These are phyloP conservation scores for Baryphthengus martii DNA, from an alignment of 2,113 vertebrate genomes.

Conservation along the genomic window DNA sequence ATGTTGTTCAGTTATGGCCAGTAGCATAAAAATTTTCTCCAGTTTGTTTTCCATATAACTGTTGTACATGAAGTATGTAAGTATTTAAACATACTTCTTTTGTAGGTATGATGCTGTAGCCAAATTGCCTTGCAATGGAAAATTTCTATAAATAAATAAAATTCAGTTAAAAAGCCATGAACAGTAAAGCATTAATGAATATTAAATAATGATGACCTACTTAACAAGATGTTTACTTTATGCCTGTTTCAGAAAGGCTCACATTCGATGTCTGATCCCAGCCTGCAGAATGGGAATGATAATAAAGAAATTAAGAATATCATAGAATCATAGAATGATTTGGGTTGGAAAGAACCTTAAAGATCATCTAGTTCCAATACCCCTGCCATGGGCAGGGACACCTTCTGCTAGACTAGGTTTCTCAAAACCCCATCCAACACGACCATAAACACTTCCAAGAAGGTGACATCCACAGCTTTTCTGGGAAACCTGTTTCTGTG, in stretches of 20 bases:
- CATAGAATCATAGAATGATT: neutral
- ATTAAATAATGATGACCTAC: neutral
- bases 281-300: neutral
- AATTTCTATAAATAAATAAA: neutral
- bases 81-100: neutral
- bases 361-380: neutral
- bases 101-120: neutral
- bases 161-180: neutral
- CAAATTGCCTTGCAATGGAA: neutral
- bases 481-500: neutral
- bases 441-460: neutral
- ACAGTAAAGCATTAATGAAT: neutral
- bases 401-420: neutral
- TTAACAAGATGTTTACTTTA: slow-evolving; percentile 2
- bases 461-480: neutral
- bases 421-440: neutral
- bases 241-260: neutral
- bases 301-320: neutral
- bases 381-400: neutral
- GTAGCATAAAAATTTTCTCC: neutral
- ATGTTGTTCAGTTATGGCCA: neutral
- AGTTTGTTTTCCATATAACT: neutral
- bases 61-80: neutral
- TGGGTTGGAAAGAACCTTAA: neutral
- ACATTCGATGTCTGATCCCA: neutral